Base-by-base conservation (phyloP, 2,888 invertebrate genomes). In the Drosophila kanekoi region DNA sequence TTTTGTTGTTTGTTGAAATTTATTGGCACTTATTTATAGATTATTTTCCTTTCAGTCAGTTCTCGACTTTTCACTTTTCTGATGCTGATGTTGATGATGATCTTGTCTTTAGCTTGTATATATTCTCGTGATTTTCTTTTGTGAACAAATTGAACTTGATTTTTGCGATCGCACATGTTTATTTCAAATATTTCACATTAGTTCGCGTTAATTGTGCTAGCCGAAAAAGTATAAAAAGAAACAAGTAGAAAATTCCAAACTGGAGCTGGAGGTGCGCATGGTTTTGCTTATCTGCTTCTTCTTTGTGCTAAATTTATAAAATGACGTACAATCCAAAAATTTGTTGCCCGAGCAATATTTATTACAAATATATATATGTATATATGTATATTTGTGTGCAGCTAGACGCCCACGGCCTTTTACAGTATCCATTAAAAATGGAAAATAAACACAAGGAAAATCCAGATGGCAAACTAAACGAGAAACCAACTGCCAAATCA, bases 351-450 rank as follows among this genome's bases (percentile, higher is more conserved):
- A 57, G 57, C 72, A 74, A 87, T 79, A 85, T 87, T 85, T 87
- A 87, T 88, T 87, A 87, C 88, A 87, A 82, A 80, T 80, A 68
- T 77, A 51, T 51, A 11, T 14, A 51, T 51, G 23, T 38, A 37
- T 20, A 37, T 3, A 51, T 3, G 11, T 48, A 85, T 82, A 63
- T 71, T 44, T 53, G 51, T 65, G 70, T 44, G 75, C 62, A 69
- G 16, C 32, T 28, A 16, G 48, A 71, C 72, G 79, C 85, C 84
- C 79, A 81, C 83, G 49, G 81, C 66, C 74, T 71, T 83, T 83
- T 83, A 86, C 88, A 86, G 79, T 77, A 71, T 77, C 79, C 86
- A 83, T 86, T 87, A 87, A 88, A 86, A 79, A 67, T 72, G 67
- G 51, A 57, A 58, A 74, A 77, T 73, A 73, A 73, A 87, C 80